Base-by-base conservation (phyloP, 2,113 vertebrate genomes). In the Calidris pygmaea region DNA sequence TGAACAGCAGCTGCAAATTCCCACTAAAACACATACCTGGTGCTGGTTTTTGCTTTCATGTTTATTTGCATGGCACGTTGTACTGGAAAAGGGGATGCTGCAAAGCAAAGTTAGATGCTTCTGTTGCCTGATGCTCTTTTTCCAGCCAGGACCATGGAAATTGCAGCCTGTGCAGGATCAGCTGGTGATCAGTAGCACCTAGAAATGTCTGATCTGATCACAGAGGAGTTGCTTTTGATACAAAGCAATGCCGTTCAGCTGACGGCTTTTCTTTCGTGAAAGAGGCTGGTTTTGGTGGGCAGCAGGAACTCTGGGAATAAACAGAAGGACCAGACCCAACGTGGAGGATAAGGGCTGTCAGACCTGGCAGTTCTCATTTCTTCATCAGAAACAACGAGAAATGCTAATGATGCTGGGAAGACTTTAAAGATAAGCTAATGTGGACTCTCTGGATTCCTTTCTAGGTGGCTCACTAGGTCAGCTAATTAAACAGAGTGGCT, bases 401-500 rank as follows among this genome's bases (percentile, higher is more conserved):
- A 14, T 9, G 1, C 26, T 80, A 53, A 9, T 77, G 85, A 37
- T 81, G 43, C n/a, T 85, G 66, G 56, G 41, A 17, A 47, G n/a
- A 67, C 35, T 68, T 50, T 72, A 37, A 56, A 90, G 90, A 47
- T 34, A 41, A 83, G 39, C 78, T 96, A 73, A 91, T 21, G 1
- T 34, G 23, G 34, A 22, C 77, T 86, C 22, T 85, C 80, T 97
- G 94, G 79, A 80, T 98, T 92, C 68, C 95, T 89, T 97, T 91
- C 59, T 93, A 98, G 98, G 98, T 95, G 99, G 99, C 50, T 99
- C 99, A 0, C 93, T 99, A 55, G 98, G 99, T 32, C 98, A 99
- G 97, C 98, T 99, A 84, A 98, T 99, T 90, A 97, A 97, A 43
- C 98, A 98, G 91, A 97, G 98, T 11, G 99, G 99, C 75, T 98